phyloP scores from a whole-genome alignment of 92 coral and sea anemone species.

The Galaxea fascicularis region DNA sequence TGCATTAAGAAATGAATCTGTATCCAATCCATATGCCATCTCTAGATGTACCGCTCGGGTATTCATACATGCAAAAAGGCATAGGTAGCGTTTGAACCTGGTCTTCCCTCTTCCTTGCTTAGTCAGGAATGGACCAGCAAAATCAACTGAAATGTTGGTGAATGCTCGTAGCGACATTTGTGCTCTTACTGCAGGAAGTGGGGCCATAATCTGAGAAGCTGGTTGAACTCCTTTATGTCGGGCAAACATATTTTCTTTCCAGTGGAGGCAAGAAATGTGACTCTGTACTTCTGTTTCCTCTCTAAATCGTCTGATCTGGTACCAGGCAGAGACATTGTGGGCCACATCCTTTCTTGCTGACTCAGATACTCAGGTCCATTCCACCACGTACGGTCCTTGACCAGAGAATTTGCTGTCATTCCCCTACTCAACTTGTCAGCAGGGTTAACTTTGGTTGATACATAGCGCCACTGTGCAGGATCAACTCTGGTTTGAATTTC shows the following conservation, averaged over 20 bases:
- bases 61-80: not conserved
- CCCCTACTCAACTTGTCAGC: conserved; percentile 29
- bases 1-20: too few species aligned
- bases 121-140: conserved; percentile 14
- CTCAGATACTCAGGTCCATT: conserved; percentile 17
- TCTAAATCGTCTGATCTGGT: not conserved
- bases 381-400: too few species aligned
- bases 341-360: not conserved
- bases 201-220: not conserved
- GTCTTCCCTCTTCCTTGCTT: too few species aligned
- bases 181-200: not conserved
- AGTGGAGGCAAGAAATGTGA: not conserved
- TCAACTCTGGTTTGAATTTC: conserved; percentile 19
- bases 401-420: not conserved
- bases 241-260: not conserved
- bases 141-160: not conserved
- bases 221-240: not conserved
- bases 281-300: not conserved
- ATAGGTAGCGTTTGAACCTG: not conserved
- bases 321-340: not conserved
- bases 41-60: not conserved
- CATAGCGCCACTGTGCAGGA: conserved; percentile 21
- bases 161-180: not conserved
- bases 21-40: not conserved
- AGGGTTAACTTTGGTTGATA: conserved; percentile 27